Evolutionary conservation across 2,888 invertebrate species (phyloP), one percentile per base, ranked within the genome.

Genomic region (Ferdinandea cuprea): DNA sequence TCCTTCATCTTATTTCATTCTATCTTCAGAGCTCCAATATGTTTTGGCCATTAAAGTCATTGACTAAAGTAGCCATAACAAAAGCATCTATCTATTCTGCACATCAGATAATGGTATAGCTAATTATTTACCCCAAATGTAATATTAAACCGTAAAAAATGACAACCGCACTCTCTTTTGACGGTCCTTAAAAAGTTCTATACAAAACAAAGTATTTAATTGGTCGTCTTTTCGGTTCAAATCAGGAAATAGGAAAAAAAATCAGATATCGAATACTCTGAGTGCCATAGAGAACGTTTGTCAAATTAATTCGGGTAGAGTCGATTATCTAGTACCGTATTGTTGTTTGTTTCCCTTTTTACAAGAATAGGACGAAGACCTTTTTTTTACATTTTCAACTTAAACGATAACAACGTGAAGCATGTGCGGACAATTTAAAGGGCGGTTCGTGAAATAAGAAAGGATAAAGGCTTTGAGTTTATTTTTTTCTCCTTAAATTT

Each of bases 301-400:
- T 50, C 48, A 65, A 50, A 65, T 42, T 42, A 30, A 48, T 63
- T 63, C 25, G 59, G 17, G 37, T 37, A 52, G 40, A 50, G 17
- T 0, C 65, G n/a, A n/a, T n/a, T n/a, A n/a, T n/a, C n/a, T n/a
- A n/a, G n/a, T n/a, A n/a, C n/a, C n/a, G n/a, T n/a, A n/a, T 46
- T 28, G 37, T 37, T 63, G 40, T 66, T 28, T n/a, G 42, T 19
- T 42, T n/a, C n/a, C n/a, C 42, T 4, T 42, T 30, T 42, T 42
- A n/a, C 42, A 54, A 9, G 21, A 28, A 54, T 40, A 19, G n/a
- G 28, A 32, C 52, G 6, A 13, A 42, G 19, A 21, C 50, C 40
- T 21, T 19, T 42, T 42, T 66, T 28, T 50, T 37, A 3, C 2
- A 25, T 7, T 40, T 3, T 19, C 1, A 13, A 28, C 3, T 30